phyloP scores from a whole-genome alignment of 2,113 vertebrate genomes.

The Heterotis niloticus region DNA sequence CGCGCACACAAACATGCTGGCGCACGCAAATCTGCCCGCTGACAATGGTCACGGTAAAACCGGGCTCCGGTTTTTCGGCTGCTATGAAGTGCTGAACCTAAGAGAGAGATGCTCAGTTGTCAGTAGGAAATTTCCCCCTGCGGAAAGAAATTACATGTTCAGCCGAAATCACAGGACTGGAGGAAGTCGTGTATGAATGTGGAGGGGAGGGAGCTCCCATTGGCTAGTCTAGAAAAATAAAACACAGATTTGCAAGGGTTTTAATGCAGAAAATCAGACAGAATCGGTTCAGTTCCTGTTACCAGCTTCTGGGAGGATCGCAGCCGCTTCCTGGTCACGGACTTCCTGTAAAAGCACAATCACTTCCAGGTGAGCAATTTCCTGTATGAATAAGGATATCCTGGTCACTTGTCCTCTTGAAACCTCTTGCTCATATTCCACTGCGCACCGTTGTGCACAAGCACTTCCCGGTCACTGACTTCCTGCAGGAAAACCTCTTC shows the following conservation, averaged over 20 bases:
- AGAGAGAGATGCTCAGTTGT: neutral
- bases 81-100: neutral
- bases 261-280: neutral
- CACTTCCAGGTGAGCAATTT: slow-evolving; percentile 24
- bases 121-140: neutral
- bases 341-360: neutral
- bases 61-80: neutral
- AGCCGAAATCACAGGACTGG: neutral
- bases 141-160: slow-evolving; percentile 1
- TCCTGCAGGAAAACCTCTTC: neutral
- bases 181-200: neutral
- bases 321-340: neutral
- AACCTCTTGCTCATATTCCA: slow-evolving; percentile 31
- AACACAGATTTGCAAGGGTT: neutral
- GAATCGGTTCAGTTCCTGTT: neutral
- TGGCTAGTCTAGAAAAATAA: slow-evolving; percentile 5
- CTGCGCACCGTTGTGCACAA: slow-evolving; percentile 23
- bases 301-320: neutral
- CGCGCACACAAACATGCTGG: neutral
- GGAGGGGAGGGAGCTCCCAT: neutral
- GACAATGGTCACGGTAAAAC: neutral
- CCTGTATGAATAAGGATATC: slow-evolving; percentile 42
- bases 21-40: slow-evolving; percentile 5
- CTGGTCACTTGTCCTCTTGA: slow-evolving; percentile 44
- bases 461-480: neutral